Base-by-base conservation (phyloP, 2,797 vertebrate genomes). In the Siniperca undulata region DNA sequence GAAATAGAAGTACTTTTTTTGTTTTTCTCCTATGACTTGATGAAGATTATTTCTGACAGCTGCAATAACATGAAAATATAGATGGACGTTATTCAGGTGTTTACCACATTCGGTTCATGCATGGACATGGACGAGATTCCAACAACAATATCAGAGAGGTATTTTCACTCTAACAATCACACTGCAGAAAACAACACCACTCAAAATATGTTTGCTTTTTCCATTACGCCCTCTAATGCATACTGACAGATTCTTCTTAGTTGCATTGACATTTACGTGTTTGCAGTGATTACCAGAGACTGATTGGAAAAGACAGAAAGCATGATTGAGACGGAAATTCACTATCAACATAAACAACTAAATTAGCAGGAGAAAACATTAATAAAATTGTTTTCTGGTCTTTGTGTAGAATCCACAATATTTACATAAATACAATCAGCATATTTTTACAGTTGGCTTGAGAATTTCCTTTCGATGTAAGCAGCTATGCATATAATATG, bases 391-490 rank as follows among this genome's bases (percentile, higher is more conserved):
- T 91, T 90, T 85, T 91, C 90, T 84, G 85, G 82, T 85, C 81
- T 83, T 84, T 74, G 83, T 86, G 88, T 82, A 80, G 67, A 85
- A 81, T 89, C 87, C 83, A 77, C 72, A 44, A 77, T 95, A 94
- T 94, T 93, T 94, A 95, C 92, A 95, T 94, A 93, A 90, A 94
- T 93, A 93, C 92, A 91, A 90, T 92, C 85, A 88, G 87, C 80
- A 83, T 77, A 87, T 87, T 86, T 87, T 90, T 86, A 89, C 30
- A 65, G 86, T 92, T 86, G 86, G 86, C 86, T 92, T 89, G 84
- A 85, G 88, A 83, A 73, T 84, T 88, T 88, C 83, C 88, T 81
- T 91, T 88, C 65, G 7, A 78, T 89, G 75, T 86, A 84, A 93
- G 92, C 92, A 89, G 92, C 88, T 93, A 91, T 91, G 91, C 86